Percentiles rank a stretch among this genome's conserved stretches.
Conservation (phyloP, 2,797 vertebrate species). For the Acrocephalus scirpaceus region DNA sequence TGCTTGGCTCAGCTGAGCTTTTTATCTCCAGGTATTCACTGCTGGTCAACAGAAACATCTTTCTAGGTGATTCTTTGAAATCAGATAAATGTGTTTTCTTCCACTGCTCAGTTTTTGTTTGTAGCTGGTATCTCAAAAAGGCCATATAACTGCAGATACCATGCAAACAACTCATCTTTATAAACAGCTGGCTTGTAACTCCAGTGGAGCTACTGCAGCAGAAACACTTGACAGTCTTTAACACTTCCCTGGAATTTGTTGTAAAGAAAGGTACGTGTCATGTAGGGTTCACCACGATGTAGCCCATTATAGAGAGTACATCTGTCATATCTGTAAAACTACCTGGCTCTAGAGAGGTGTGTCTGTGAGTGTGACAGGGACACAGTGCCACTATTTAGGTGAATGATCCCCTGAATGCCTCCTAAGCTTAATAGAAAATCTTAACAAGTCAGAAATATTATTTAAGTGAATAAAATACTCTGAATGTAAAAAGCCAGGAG, state of each 20-base stretch:
- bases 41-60: not conserved
- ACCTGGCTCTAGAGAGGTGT: not conserved
- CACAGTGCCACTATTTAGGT: not conserved
- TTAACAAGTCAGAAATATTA: not conserved
- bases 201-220: not conserved
- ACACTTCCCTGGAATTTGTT: not conserved
- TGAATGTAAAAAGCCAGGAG: not conserved
- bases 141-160: not conserved
- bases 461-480: not conserved
- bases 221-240: not conserved
- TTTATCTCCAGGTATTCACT: not conserved
- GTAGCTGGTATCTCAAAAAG: not conserved
- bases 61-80: not conserved
- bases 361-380: not conserved
- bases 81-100: not conserved
- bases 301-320: not conserved
- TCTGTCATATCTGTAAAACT: not conserved
- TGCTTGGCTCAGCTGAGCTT: not conserved
- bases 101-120: not conserved
- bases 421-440: not conserved
- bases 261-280: not conserved
- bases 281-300: not conserved
- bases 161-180: not conserved
- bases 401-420: not conserved
- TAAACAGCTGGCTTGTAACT: not conserved